Conservation (phyloP, 2,797 vertebrate species). For the Pangasius larnaudii region DNA sequence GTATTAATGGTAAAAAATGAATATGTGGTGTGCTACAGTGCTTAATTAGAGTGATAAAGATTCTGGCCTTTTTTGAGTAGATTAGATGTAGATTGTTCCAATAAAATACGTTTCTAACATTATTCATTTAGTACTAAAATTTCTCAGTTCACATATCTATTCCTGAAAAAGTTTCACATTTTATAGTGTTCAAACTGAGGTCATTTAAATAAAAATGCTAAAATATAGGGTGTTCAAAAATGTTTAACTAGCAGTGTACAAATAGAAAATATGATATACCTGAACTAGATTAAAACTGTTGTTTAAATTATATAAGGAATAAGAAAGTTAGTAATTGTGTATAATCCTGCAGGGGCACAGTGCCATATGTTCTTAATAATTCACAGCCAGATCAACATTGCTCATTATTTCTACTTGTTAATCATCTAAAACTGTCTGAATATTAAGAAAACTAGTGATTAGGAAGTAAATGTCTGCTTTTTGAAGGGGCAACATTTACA, state of each 20-base stretch:
- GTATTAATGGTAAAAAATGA: neutral
- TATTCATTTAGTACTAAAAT: neutral
- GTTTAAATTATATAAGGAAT: neutral
- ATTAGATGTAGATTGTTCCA: neutral
- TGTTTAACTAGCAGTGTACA: neutral
- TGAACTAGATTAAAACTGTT: neutral
- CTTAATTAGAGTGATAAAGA: neutral
- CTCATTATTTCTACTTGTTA: neutral
- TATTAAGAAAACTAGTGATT: neutral
- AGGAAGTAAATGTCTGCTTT: neutral
- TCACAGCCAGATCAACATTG: neutral
- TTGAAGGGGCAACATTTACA: neutral
- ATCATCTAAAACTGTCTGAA: neutral
- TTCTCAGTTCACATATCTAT: neutral
- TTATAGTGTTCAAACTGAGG: neutral
- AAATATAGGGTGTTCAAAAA: neutral
- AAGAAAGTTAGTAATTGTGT: neutral
- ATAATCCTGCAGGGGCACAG: neutral
- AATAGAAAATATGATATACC: neutral
- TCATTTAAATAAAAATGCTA: too few relatives aligned
- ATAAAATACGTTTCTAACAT: neutral
- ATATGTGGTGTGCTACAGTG: neutral
- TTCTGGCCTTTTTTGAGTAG: neutral
- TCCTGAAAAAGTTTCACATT: neutral
- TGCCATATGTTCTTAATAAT: constrained; percentile 4